Conservation (phyloP, 2,797 vertebrate genomes). For the Bradypus variegatus region DNA sequence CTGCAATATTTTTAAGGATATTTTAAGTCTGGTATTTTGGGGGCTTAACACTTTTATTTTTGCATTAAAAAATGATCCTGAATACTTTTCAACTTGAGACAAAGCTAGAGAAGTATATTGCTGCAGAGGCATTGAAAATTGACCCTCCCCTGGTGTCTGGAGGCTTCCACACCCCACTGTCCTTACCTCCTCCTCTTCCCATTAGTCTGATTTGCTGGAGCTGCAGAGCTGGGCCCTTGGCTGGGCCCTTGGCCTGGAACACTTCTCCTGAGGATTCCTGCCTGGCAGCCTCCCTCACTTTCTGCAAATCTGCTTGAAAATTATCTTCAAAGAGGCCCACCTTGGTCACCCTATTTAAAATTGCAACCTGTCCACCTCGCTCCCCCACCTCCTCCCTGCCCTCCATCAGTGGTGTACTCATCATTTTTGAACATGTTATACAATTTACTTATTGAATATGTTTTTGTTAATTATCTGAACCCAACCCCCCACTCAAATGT, state of each 20-base stretch:
- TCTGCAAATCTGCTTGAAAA: background rate
- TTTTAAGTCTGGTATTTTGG: background rate
- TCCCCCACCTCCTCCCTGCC: background rate
- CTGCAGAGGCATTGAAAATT: background rate
- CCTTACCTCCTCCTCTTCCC: background rate
- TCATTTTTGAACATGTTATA: background rate
- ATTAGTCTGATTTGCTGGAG: background rate
- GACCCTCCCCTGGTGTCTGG: background rate
- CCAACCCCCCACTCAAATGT: background rate
- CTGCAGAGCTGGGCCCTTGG: too few relatives aligned
- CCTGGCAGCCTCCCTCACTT: background rate
- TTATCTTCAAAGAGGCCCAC: background rate
- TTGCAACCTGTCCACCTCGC: too few relatives aligned
- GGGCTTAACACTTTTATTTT: background rate
- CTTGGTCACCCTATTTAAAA: background rate
- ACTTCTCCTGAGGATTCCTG: background rate
- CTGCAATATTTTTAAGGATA: background rate
- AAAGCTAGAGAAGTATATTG: background rate
- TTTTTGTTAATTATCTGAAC: background rate
- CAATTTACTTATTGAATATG: background rate
- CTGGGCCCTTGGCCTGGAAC: background rate
- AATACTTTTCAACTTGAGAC: background rate
- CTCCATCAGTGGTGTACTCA: rapidly evolving
- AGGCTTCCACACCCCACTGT: background rate
- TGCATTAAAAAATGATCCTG: background rate